Evolutionary conservation across 1,140 invertebrate genomes (phyloP), one percentile per base, ranked within the genome.

Genomic region (Maniola jurtina): DNA sequence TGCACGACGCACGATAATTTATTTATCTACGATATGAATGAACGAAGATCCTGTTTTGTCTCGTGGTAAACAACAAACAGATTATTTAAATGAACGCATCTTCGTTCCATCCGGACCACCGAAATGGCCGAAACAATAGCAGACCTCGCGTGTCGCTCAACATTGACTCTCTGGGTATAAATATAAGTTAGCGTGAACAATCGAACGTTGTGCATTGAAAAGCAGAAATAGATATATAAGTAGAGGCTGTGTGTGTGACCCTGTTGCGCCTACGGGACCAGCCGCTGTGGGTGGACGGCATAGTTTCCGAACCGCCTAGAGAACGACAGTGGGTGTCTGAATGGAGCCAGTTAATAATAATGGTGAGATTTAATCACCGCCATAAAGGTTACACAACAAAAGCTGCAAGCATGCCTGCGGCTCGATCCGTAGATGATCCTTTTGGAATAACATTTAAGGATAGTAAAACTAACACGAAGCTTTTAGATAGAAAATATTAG

Each of bases 271-370:
- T 90, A 90, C 88, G 86, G 86, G 86, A 90, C 84, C 81, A 84
- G 83, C 78, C 77, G 71, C 79, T 77, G 88, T 90, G 88, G 88
- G 88, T 88, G 88, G 88, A 90, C 88, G 88, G 85, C 88, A 90
- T 90, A 90, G 83, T 86, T 80, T 87, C 80, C 81, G 80, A 79
- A 80, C 82, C 82, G 84, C 83, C 83, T 86, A 86, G 84, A 83
- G 82, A 83, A 86, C 86, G 81, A 84, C 88, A 84, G 88, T 90
- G 88, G 88, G 88, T 90, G 88, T 86, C 85, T 86, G 83, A 90
- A 90, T 90, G 86, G 86, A 90, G 88, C 86, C 88, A 88, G 85
- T 88, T 87, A 88, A 88, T 90, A 90, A 90, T 90, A 90, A 90
- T 90, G 88, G 86, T 88, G 88, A 90, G 88, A 90, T 90, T 84